Percentiles rank a stretch among this genome's conserved stretches.
Evolutionary conservation across 23 tunicate species (phyloP).

Genomic region (Oikopleura albicans): DNA sequence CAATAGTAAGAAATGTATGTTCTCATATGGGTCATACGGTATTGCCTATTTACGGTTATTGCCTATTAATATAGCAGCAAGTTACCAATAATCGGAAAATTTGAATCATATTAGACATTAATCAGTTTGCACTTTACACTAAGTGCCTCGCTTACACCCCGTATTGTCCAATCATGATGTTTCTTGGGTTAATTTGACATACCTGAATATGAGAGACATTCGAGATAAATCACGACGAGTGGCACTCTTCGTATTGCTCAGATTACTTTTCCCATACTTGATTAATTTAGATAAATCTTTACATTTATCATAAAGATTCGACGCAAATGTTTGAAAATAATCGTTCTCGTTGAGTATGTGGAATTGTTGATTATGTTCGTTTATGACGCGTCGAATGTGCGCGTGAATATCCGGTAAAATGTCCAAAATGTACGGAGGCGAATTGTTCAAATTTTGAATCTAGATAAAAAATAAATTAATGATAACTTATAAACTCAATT

Average conservation of each 20-base stretch:
- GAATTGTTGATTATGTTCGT: slow-evolving; percentile 57
- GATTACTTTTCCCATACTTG: not conserved
- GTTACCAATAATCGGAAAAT: no score
- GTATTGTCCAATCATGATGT: no score
- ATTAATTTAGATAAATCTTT: slow-evolving; percentile 21
- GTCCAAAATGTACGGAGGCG: slow-evolving; percentile 90
- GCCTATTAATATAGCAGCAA: no score
- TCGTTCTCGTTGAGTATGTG: slow-evolving; percentile 74
- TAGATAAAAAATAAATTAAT: not conserved
- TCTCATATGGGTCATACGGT: no score
- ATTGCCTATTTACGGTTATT: no score
- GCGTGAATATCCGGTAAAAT: slow-evolving; percentile 85
- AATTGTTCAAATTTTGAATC: slow-evolving; percentile 48
- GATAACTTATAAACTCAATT: no score
- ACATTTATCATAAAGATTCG: slow-evolving; percentile 82
- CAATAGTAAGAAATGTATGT: no score
- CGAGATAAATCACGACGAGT: not conserved
- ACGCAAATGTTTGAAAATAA: slow-evolving; percentile 73
- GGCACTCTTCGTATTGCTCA: not conserved
- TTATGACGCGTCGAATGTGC: slow-evolving; percentile 42
- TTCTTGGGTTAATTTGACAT: no score
- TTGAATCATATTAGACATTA: no score
- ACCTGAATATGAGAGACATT: not conserved
- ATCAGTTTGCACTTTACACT: no score
- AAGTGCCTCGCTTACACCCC: no score